Base-by-base conservation (phyloP, 2,888 invertebrate species). In the Linyphia triangularis region DNA sequence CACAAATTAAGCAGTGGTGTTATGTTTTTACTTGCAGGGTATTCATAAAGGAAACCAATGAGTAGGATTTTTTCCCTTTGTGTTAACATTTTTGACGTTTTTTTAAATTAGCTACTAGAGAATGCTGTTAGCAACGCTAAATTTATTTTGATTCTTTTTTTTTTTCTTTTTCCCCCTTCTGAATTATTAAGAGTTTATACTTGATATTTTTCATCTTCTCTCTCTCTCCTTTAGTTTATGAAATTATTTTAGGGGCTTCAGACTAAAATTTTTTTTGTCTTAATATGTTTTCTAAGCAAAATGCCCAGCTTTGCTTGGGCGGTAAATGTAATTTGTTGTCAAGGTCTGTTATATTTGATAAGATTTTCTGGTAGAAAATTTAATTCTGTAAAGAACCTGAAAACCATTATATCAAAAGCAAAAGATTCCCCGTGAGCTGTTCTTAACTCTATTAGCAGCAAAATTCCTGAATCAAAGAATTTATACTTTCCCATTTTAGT, bases 1-100 rank as follows among this genome's bases (percentile, higher is more conserved):
- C 59, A n/a, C n/a, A 82, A 82, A 82, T 82, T 63, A 82, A 79
- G 10, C 51, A 30, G 65, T 28, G 26, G 24, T 73, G 65, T 37
- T 63, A 5, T 51, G 24, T 51, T 78, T 63, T 61, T 24, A 37
- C 19, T 24, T 57, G 19, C 16, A n/a, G n/a, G 3, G 6, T 5
- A n/a, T n/a, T 5, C 33, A 9, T n/a, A 28, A 57, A 70, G 16
- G n/a, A 51, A 51, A 51, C 13, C n/a, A 51, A 13, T 51, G 13
- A 51, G 51, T 9, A n/a, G 16, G 22, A 22, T 30, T 30, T 6
- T 37, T 63, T 26, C 26, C 16, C 26, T 7, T 22, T n/a, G 1
- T 4, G n/a, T 28, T 19, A 40, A 63, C 33, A 40, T 63, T 30
- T 77, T 61, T 63, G 77, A 75, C 75, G 22, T 77, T 37, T 61